Evolutionary conservation across 1,140 invertebrate species (phyloP), one percentile per base, ranked within the genome.

Genomic region (Microplitis mediator): DNA sequence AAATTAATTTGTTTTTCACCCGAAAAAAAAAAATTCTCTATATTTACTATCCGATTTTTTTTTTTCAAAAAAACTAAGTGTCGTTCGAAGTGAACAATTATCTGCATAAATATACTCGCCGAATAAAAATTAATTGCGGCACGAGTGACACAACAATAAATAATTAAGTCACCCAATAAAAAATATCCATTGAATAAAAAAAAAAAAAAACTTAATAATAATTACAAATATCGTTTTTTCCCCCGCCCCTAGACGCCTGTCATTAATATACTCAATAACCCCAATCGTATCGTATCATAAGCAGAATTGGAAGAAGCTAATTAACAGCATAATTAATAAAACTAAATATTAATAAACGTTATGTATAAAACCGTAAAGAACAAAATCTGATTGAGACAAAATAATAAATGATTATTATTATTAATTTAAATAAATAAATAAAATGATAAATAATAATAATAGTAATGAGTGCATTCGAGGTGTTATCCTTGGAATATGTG

Each of bases 401-500:
- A 64, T 39, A 36, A 64, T 13, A 36, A 39, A 36, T 64, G 0
- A 64, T 34, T 1, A 64, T 34, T 64, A 36, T 16, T 13, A 23
- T 35, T 16, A 4, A 9, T 6, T 45, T 45, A 11, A 11, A 45
- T 45, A 6, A 45, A 9, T 9, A 39, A 39, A 45, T 45, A 61
- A 14, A 58, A n/a, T n/a, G n/a, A n/a, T n/a, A 5, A 35, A 8
- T 32, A 23, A 69, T 58, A 39, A 56, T 36, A 39, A 69, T 60
- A 32, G 50, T 58, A 31, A 61, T 61, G 16, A 68, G 6, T 61
- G 58, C 56, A 60, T 52, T 32, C 58, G 36, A 69, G 54, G 68
- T 62, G 68, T 69, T 58, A 69, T 69, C 39, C 54, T 69, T 69
- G 68, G 58, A 69, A 69, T 69, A 69, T 69, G 68, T 69, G 68